Conservation (phyloP, 2,113 vertebrate species). For the Heterotilapia buettikoferi region DNA sequence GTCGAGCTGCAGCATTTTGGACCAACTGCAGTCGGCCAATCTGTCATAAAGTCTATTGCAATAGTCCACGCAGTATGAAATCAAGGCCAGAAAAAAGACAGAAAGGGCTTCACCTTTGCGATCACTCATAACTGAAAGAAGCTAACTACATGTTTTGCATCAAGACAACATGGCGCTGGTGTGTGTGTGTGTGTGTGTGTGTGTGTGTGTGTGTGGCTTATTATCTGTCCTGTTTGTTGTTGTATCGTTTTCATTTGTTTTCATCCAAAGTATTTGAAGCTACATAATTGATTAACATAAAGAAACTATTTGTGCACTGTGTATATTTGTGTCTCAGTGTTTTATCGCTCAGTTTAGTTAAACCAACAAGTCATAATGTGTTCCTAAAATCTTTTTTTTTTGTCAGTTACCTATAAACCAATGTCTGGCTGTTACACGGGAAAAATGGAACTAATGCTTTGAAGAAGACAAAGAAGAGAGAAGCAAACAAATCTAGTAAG, state of each 20-base stretch:
- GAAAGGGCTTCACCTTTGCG: not conserved
- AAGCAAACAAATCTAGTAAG: not conserved
- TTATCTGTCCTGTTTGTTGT: not conserved
- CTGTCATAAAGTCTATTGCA: rapidly evolving
- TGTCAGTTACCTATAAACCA: not conserved
- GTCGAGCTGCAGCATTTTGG: not conserved
- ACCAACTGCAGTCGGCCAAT: not conserved
- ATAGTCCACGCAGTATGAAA: rapidly evolving
- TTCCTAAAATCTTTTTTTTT: not conserved
- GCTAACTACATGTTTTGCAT: not conserved
- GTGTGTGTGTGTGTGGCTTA: too few species aligned
- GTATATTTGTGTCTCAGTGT: not conserved
- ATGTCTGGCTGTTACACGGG: rapidly evolving
- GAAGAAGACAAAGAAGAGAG: not conserved
- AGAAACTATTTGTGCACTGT: not conserved
- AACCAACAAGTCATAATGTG: not conserved
- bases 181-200: too few species aligned
- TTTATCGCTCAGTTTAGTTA: not conserved
- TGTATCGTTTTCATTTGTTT: not conserved
- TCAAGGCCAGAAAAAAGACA: not conserved
- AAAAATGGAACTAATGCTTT: rapidly evolving
- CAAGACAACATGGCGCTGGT: not conserved
- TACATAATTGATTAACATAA: not conserved
- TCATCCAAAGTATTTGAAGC: not conserved
- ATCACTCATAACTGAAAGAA: not conserved